These are phyloP conservation scores for Scaptomyza pallida DNA, from an alignment of 1,140 invertebrate genomes.

Conservation along the genomic window DNA sequence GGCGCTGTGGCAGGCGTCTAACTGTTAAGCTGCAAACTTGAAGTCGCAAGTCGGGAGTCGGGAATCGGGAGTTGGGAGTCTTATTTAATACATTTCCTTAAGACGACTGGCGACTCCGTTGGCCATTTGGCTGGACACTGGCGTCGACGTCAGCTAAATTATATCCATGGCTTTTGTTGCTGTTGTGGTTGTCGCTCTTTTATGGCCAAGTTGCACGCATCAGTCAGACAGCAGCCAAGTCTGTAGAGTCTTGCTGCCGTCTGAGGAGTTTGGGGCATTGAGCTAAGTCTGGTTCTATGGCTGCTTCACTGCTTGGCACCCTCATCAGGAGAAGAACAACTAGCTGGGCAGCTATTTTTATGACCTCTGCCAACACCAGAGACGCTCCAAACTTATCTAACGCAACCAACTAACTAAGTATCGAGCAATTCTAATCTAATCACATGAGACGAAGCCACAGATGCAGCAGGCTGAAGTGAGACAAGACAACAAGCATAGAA, in stretches of 20 bases:
- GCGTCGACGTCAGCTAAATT: conserved; percentile 69
- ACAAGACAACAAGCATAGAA: conserved; percentile 2
- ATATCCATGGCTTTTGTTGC: conserved; percentile 61
- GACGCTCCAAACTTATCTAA: conserved; percentile 59
- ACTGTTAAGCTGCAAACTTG: conserved; percentile 67
- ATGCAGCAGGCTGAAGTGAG: background rate
- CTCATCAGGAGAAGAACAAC: conserved; percentile 17
- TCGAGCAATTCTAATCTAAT: conserved; percentile 74
- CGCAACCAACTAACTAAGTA: conserved; percentile 65
- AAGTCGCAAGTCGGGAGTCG: conserved; percentile 17
- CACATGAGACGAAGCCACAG: conserved; percentile 47
- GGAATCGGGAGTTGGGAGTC: conserved; percentile 42
- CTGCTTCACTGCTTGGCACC: conserved; percentile 11
- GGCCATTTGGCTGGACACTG: conserved; percentile 51
- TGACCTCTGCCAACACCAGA: conserved; percentile 58
- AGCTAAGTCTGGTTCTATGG: background rate
- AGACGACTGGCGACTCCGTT: conserved; percentile 58
- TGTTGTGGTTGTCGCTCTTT: conserved; percentile 65
- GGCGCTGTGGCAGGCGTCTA: conserved; percentile 51
- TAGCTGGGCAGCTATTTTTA: conserved; percentile 46
- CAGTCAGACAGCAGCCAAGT: conserved; percentile 64
- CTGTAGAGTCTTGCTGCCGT: background rate
- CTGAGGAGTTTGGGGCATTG: background rate
- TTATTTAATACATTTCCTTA: conserved; percentile 78
- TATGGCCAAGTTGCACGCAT: conserved; percentile 79